Conservation (phyloP, 2,888 invertebrate genomes). For the Sicus ferrugineus region DNA sequence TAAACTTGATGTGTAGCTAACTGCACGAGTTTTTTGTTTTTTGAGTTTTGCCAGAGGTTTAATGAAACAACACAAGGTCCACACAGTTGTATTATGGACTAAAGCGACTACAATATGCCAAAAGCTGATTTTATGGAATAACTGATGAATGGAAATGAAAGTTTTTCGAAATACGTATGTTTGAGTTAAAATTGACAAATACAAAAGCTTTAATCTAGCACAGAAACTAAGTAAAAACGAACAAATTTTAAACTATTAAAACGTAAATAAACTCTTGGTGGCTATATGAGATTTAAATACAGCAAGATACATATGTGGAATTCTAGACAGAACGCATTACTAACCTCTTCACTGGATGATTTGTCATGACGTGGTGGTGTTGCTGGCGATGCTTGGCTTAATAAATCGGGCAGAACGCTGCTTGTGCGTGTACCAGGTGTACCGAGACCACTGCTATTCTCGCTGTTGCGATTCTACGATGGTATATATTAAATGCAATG, state of each 20-base stretch:
- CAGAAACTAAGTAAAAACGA: too few species aligned
- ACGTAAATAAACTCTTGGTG: background rate
- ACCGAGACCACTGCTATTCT: conserved; percentile 67
- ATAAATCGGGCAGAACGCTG: conserved; percentile 92
- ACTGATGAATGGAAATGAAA: too few species aligned
- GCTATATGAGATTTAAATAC: background rate
- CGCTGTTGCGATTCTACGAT: conserved; percentile 57
- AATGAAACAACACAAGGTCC: too few species aligned
- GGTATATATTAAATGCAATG: conserved; percentile 23
- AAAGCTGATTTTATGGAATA: too few species aligned
- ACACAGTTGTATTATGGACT: too few species aligned
- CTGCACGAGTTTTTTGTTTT: too few species aligned
- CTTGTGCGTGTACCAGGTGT: conserved; percentile 81
- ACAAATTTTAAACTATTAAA: background rate
- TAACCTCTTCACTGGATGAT: conserved; percentile 94
- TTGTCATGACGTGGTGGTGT: conserved; percentile 91
- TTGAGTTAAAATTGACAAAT: too few species aligned
- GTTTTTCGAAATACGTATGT: too few species aligned
- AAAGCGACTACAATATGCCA: too few species aligned
- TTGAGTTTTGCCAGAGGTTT: too few species aligned
- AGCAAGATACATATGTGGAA: background rate
- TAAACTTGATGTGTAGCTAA: too few species aligned
- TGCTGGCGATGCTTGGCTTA: conserved; percentile 87
- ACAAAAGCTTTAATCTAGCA: too few species aligned
- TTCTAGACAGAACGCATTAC: conserved; percentile 48